A percentile compares a stretch with the other conserved stretches of the same genome.
These are phyloP conservation scores for Drosophila ironensis DNA, from an alignment of 1,140 invertebrate species.

Conservation along the genomic window DNA sequence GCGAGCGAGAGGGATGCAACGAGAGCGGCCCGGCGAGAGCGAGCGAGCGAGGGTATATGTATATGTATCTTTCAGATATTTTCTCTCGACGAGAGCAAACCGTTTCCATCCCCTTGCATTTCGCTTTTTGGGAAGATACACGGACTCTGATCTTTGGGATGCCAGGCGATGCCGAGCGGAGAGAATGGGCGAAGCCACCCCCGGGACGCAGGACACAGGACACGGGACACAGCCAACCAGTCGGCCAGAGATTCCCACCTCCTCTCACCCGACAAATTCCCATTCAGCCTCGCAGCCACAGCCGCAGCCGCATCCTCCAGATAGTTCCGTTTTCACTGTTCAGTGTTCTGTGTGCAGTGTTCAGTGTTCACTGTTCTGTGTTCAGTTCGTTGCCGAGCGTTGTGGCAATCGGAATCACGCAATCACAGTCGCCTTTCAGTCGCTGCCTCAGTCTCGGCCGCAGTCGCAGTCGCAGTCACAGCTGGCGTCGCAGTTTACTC, in stretches of 20 bases:
- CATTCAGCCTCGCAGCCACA: constrained; percentile 11
- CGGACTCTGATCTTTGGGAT: constrained; percentile 27
- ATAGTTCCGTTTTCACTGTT: constrained; percentile 40
- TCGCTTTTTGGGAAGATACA: constrained; percentile 49
- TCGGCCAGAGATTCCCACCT: constrained; percentile 3
- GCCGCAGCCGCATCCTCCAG: constrained; percentile 28
- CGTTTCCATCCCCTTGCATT: constrained; percentile 67
- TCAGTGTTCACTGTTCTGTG: no score
- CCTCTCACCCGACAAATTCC: constrained; percentile 22
- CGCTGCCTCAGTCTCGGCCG: background rate
- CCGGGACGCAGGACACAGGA: no score
- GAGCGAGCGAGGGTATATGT: constrained; percentile 1
- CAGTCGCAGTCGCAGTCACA: constrained; percentile 1
- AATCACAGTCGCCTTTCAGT: constrained; percentile 8
- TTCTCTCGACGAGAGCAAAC: no score
- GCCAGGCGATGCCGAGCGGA: background rate
- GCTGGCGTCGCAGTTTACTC: constrained; percentile 19
- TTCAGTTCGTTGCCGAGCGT: constrained; percentile 58
- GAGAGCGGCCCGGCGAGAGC: background rate
- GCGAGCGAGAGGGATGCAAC: background rate
- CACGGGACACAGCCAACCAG: constrained; percentile 64
- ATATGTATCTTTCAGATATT: no score
- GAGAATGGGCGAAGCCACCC: constrained; percentile 25
- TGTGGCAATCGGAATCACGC: constrained; percentile 56
- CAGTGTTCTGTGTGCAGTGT: no score